A percentile compares a stretch with the other conserved stretches of the same genome.
Evolutionary conservation across 35 echinoderm and acorn worm genomes (phyloP).

Genomic region (Nesometra sesokonis): DNA sequence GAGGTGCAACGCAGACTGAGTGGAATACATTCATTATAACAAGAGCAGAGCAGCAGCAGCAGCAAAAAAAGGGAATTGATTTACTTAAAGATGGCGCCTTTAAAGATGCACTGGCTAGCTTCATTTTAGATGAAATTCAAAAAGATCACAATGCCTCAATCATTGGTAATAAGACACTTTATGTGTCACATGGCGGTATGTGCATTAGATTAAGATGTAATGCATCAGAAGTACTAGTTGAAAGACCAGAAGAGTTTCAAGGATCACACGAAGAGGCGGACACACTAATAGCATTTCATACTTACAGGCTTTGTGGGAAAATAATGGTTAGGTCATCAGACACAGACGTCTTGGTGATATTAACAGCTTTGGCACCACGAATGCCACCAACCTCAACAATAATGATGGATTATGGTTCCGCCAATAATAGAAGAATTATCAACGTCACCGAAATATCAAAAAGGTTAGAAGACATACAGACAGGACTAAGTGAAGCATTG

Average conservation of each 20-base stretch:
- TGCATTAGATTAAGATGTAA: background rate
- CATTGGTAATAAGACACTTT: background rate
- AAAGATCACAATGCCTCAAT: background rate
- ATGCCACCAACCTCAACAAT: slow-evolving; percentile 32
- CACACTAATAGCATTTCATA: slow-evolving; percentile 20
- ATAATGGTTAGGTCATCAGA: slow-evolving; percentile 35
- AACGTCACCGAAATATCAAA: slow-evolving; percentile 29
- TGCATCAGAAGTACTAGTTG: too few species aligned
- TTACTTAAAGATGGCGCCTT: slow-evolving; percentile 28
- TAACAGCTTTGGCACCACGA: slow-evolving; percentile 5
- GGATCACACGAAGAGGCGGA: background rate
- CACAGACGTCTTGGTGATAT: slow-evolving; percentile 30
- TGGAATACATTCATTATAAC: slow-evolving; percentile 17
- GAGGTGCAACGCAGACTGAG: slow-evolving; percentile 10
- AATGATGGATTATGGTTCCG: slow-evolving; percentile 30
- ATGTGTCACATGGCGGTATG: background rate
- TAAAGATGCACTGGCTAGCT: slow-evolving; percentile 24
- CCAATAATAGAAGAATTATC: slow-evolving; percentile 30
- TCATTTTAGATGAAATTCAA: too few species aligned
- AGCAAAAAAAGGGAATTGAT: slow-evolving; percentile 19
- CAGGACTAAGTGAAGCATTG: slow-evolving; percentile 36
- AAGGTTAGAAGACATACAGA: slow-evolving; percentile 13
- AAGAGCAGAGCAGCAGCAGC: slow-evolving; percentile 32
- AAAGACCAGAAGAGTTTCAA: background rate
- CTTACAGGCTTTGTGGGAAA: slow-evolving; percentile 15